Base-by-base conservation (phyloP, 2,113 vertebrate species). In the Crotalus viridis region DNA sequence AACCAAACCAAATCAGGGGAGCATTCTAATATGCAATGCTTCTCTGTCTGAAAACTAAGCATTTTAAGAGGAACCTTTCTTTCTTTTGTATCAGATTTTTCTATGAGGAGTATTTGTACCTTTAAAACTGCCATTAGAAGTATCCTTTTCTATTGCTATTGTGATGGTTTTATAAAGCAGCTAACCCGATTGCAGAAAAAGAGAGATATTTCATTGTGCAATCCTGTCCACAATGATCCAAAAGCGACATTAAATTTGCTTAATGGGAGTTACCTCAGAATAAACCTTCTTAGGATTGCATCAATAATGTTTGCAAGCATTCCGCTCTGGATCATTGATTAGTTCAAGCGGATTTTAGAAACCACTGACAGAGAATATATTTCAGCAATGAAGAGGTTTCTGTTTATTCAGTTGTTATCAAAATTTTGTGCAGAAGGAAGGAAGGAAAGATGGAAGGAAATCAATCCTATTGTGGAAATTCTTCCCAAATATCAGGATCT, bases 401-500 rank as follows among this genome's bases (percentile, higher is more conserved):
- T 81, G 33, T 81, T 81, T 81, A 43, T 17, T 43, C 95, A 95
- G 95, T 61, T 1, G 7, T 92, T 10, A 69, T 93, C 56, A 48
- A 26, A 59, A 81, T 94, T 93, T 56, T 5, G 0, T 55, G 0
- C 69, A 89, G 95, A 94, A 91, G 90, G 94, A 90, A 22, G 6
- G 89, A 94, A 94, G 19, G 0, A 54, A 85, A 3, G 46, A 46
- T 17, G 81, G 54, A 12, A 0, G 10, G 92, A 86, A 95, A 96
- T 28, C 61, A 95, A 91, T 0, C 26, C 54, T 94, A 96, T 94
- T 69, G 97, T 33, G 94, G 95, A 96, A 96, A 81, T 95, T 94
- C 33, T 95, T 96, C 91, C 91, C 94, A 89, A 94, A 94, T 97
- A 95, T 96, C 94, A 69, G 96, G 95, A 96, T 96, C 90, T 97